Conservation (phyloP, 1,140 invertebrate genomes). For the Drosophila pandora region DNA sequence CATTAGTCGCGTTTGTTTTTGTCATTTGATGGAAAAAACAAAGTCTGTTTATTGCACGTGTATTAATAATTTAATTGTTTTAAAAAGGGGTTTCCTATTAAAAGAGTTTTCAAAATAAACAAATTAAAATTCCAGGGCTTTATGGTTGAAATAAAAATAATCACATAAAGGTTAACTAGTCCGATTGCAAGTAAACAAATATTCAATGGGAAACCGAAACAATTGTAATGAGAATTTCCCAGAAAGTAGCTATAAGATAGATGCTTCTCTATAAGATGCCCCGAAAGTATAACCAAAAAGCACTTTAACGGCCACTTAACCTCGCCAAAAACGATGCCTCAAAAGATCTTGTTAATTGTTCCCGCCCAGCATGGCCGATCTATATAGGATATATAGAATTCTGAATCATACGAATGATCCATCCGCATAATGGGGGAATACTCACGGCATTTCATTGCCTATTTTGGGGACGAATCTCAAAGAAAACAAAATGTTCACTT, state of each 20-base stretch:
- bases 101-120: neutral
- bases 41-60: slow-evolving; percentile 23
- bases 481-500: slow-evolving; percentile 25
- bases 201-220: slow-evolving; percentile 20
- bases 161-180: too few species aligned
- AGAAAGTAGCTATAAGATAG: slow-evolving; percentile 25
- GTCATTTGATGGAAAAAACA: slow-evolving; percentile 34
- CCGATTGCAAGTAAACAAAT: slow-evolving; percentile 15
- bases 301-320: slow-evolving; percentile 59
- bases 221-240: slow-evolving; percentile 50
- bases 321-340: slow-evolving; percentile 41
- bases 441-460: slow-evolving; percentile 38
- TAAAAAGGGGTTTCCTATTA: slow-evolving; percentile 1
- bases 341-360: slow-evolving; percentile 65
- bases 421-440: slow-evolving; percentile 37
- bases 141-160: too few species aligned
- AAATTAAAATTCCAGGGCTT: neutral
- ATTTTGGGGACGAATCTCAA: slow-evolving; percentile 34
- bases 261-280: too few species aligned
- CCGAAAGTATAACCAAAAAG: slow-evolving; percentile 24
- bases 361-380: slow-evolving; percentile 23
- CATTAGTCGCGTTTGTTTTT: slow-evolving; percentile 32
- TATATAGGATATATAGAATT: slow-evolving; percentile 19
- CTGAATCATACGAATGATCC: slow-evolving; percentile 63
- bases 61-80: slow-evolving; percentile 2